These are phyloP conservation scores for Oikopleura albicans DNA, from an alignment of 23 tunicate genomes.

Conservation along the genomic window DNA sequence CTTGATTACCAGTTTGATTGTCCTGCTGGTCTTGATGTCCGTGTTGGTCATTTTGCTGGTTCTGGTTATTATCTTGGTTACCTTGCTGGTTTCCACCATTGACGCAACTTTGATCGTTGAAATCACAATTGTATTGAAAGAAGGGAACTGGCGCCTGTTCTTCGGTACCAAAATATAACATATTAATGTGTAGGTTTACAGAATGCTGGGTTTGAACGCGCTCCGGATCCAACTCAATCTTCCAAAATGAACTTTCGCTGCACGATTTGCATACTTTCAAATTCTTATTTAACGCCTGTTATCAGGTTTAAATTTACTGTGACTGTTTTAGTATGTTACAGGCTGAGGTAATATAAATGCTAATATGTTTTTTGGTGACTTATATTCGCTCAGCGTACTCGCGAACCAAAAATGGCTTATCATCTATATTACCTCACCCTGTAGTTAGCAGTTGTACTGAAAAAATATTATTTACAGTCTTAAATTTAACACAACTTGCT, in stretches of 20 bases:
- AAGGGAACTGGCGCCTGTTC: not conserved
- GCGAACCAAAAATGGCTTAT: no score
- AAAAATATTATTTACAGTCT: no score
- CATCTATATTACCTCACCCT: no score
- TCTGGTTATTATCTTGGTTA: not conserved
- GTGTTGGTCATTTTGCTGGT: not conserved
- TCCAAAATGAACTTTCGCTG: not conserved
- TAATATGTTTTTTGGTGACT: no score
- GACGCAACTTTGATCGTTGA: not conserved
- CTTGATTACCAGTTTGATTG: not conserved
- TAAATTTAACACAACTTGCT: no score
- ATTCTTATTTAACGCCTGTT: no score
- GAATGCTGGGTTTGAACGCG: not conserved
- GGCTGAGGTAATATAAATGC: no score
- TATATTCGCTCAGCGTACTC: no score
- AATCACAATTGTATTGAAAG: not conserved
- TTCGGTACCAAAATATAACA: not conserved
- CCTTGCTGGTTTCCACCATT: not conserved
- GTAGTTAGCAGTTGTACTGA: no score
- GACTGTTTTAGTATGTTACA: no score
- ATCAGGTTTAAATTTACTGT: no score
- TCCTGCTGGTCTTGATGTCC: not conserved
- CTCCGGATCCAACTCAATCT: not conserved
- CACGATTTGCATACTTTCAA: not conserved
- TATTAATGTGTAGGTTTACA: not conserved